These are phyloP conservation scores for Troides aeacus DNA, from an alignment of 2,888 invertebrate species.

Conservation along the genomic window DNA sequence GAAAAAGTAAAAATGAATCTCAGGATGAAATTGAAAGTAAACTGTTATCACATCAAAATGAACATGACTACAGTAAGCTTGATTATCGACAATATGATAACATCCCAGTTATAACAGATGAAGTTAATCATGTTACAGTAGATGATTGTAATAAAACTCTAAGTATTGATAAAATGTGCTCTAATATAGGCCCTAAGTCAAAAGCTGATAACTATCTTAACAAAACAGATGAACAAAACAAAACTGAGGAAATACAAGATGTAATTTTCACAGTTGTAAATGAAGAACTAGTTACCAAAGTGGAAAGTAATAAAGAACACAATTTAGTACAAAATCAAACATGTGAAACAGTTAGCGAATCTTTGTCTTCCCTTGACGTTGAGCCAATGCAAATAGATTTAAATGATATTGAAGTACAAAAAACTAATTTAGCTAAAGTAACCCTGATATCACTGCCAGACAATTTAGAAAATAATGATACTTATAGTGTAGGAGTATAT, in stretches of 20 bases:
- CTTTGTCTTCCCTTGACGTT: neutral
- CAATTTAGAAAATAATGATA: constrained; percentile 1
- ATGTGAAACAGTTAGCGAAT: neutral
- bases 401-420: constrained; percentile 3
- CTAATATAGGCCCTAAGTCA: neutral
- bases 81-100: constrained; percentile 24
- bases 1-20: constrained; percentile 51
- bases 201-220: neutral
- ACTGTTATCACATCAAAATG: constrained; percentile 43
- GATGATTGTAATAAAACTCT: constrained; percentile 19
- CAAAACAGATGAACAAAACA: constrained; percentile 1
- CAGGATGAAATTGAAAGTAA: constrained; percentile 39
- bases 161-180: neutral
- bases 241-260: neutral
- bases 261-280: constrained; percentile 2
- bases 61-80: constrained; percentile 50
- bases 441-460: constrained; percentile 1
- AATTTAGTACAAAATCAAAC: constrained; percentile 9
- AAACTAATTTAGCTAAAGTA: neutral
- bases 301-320: neutral
- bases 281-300: constrained; percentile 8
- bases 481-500: neutral
- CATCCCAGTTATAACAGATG: constrained; percentile 23
- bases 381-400: constrained; percentile 14
- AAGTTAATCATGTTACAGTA: constrained; percentile 25